Evolutionary conservation across 2,113 vertebrate genomes (phyloP), one percentile per base, ranked within the genome.

Genomic region (Tragelaphus scriptus): DNA sequence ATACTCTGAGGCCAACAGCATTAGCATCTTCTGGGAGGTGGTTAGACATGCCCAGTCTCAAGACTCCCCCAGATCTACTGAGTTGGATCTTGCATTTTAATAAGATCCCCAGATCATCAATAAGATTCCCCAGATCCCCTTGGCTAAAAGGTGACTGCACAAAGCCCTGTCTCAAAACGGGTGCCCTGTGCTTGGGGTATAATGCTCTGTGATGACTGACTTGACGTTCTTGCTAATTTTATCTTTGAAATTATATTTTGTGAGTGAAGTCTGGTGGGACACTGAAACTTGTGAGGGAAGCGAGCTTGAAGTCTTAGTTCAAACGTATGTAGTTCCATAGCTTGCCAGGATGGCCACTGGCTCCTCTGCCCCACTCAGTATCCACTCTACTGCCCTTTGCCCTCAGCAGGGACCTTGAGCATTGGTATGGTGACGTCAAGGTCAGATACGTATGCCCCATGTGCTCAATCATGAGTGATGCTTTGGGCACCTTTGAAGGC

Each of bases 251-350:
- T 84, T 82, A 6, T 36, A 14, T 56, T 77, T 19, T 75, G 1
- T 44, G 30, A 58, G 61, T 58, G 53, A 65, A 44, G 15, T 90
- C 15, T 26, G 17, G 30, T 51, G 81, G 47, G 49, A 82, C 10
- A 2, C 11, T 86, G 36, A 68, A 89, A 47, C 23, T 26, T 36
- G 19, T 14, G 19, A 23, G 81, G 32, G 32, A 44, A 3, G 5
- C 5, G 26, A 14, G 7, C 3, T 71, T 85, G 44, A 23, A 65
- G 80, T 53, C 63, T 86, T 3, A 47, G 75, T 51, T 87, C 17
- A 5, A 77, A 26, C 0, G 2, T 65, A 10, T 1, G 6, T 19
- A 19, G 44, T 28, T n/a, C 53, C 10, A n/a, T 12, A 12, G 71
- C n/a, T 7, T 55, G 30, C 56, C 19, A 44, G 51, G 40, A 71